Evolutionary conservation across 2,888 invertebrate genomes (phyloP), one percentile per base, ranked within the genome.

Genomic region (Abscondita cerata): DNA sequence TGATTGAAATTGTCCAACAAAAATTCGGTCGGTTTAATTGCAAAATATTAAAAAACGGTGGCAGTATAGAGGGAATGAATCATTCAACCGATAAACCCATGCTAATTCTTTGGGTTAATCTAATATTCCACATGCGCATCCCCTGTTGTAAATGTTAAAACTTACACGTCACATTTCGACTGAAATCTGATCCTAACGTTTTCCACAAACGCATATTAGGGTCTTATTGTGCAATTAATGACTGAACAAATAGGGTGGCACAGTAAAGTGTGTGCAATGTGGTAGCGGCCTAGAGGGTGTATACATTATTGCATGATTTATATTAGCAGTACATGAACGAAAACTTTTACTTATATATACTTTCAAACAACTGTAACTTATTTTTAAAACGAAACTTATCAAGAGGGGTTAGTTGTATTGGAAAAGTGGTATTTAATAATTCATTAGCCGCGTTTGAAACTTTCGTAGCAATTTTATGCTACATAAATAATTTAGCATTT

Each of bases 201-300:
- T 62, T 52, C 67, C 69, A 61, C 68, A 67, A 68, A 68, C 67
- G 67, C 70, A 70, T 68, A 72, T 72, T 72, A 70, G 64, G 62
- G 68, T 68, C 66, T 70, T 68, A 71, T 72, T 70, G 70, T 72
- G 65, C 62, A 62, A 62, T 66, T 72, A 72, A 72, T 72, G 71
- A 68, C 64, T 67, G 62, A 69, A 70, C 70, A 72, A 71, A 71
- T 71, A 70, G 69, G 68, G 69, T 52, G 63, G 59, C 63, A 63
- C 51, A 25, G 52, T 15, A 40, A 54, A 44, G 20, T 25, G 19
- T 25, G 44, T 31, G 31, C 44, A 46, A 31, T 46, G 41, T 46
- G 53, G 25, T 44, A 33, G n/a, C n/a, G 33, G 31, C 53, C 31
- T 19, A 18, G 8, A 44, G 44, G 44, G 44, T 44, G 16, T 44